Base-by-base conservation (phyloP, 2,797 vertebrate genomes). In the Myripristis murdjan region DNA sequence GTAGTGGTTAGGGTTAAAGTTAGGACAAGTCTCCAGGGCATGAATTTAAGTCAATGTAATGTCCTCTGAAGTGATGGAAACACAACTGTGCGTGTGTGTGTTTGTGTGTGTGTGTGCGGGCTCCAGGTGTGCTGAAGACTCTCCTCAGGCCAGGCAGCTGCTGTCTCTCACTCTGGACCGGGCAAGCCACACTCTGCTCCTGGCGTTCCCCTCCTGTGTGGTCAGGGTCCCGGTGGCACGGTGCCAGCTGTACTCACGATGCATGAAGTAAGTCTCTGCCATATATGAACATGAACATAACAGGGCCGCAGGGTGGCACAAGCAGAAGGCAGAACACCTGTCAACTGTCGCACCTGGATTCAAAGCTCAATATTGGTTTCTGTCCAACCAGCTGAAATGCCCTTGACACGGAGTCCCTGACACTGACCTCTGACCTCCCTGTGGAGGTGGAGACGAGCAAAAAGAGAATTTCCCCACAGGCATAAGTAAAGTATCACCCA, bases 211-310 rank as follows among this genome's bases (percentile, higher is more conserved):
- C 0, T 96, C 94, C 37, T 99, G 98, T 0, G 95, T 98, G 90
- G 95, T 97, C 72, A 93, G 96, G 24, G 94, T 97, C 10, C 97
- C 97, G 0, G 94, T 98, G 84, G 97, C 97, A 0, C 96, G 96
- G 46, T 99, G 98, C 92, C 96, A 98, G 81, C 97, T 97, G 79
- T 94, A 98, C 84, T 96, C 97, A 1, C 93, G 95, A 51, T 99
- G 98, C 92, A 97, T 98, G 95, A 99, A 97, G 98, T 99, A 85
- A 97, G 97, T 93, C 49, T 12, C 49, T 63, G 39, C 18, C 52
- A 20, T 56, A 51, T 41, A 1, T 8, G 64, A 10, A 43, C 11
- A n/a, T 20, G 15, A 43, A 64, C 49, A 77, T 64, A 7, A 66
- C 67, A 62, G 51, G 63, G 55, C 54, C 75, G 16, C 4, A 1